Evolutionary conservation across 2,113 vertebrate species (phyloP), one percentile per base, ranked within the genome.

Genomic region (Plotosus lineatus): DNA sequence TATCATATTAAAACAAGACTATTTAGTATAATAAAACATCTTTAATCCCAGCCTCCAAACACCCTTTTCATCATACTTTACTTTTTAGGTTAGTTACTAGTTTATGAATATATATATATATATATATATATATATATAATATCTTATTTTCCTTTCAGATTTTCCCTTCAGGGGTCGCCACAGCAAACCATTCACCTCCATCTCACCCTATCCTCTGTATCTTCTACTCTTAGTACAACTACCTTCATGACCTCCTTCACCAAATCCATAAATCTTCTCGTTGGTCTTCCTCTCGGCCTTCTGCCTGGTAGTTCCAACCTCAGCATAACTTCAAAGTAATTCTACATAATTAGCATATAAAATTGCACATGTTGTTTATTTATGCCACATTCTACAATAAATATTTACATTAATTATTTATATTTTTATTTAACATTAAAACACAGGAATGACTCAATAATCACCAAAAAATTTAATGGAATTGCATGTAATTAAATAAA

Each of bases 21-120:
- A 60, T 26, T 46, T 58, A 44, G 61, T 26, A 31, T 23, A 56
- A 65, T 61, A 61, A 28, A 61, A 66, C 21, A 38, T 40, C 36
- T 36, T 65, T 40, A 7, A 65, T 65, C 81, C 76, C 31, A 17
- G 26, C 50, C 77, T 75, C 40, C 14, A 42, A 79, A 71, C 77
- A 58, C 10, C 53, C 63, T 82, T 87, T 88, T 73, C 66, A 85
- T 78, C 60, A 60, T 80, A 78, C 21, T 40, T 89, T 84, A 83
- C 76, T 84, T 85, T 78, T 61, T 74, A 86, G 87, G 82, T 73
- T 73, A 86, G 85, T 80, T 85, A 60, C 21, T 23, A 8, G 9
- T 7, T 3, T 58, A 58, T 28, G 2, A 1, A 60, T 60, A 9
- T 26, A 60, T 28, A 3, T 60, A 28, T 60, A 58, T 58, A 58